These are phyloP conservation scores for Yoshiicerus persimilis DNA, from an alignment of 1,140 invertebrate species.

Conservation along the genomic window DNA sequence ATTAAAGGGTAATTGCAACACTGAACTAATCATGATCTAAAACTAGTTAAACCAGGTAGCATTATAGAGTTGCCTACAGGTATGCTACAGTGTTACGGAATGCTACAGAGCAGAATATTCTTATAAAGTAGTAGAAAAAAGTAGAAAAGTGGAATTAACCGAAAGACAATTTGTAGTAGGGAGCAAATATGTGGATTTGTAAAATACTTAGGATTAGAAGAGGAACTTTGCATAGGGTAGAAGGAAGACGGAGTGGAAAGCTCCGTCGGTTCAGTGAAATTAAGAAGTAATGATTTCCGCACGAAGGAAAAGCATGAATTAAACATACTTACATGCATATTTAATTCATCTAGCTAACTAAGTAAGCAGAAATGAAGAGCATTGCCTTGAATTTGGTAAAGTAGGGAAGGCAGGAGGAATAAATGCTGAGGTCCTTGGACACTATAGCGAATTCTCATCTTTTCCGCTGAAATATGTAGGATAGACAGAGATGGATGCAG, in stretches of 20 bases:
- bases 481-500: background rate
- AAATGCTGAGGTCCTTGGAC: too few species aligned
- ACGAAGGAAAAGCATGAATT: background rate
- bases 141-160: too few species aligned
- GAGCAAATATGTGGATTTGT: background rate
- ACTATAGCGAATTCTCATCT: background rate
- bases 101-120: too few species aligned
- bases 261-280: background rate
- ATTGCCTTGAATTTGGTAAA: background rate
- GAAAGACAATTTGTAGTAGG: too few species aligned
- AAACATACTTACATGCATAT: background rate
- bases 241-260: background rate
- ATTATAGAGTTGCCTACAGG: too few species aligned
- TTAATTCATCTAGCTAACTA: background rate
- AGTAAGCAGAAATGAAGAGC: background rate
- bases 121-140: too few species aligned
- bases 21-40: too few species aligned
- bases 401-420: background rate
- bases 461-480: background rate
- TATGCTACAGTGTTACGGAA: too few species aligned
- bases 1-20: too few species aligned
- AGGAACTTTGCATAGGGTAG: background rate
- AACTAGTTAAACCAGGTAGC: too few species aligned
- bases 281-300: slow-evolving; percentile 8
- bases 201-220: background rate